phyloP scores from a whole-genome alignment of 2,797 vertebrate genomes.

The Ispidina picta region DNA sequence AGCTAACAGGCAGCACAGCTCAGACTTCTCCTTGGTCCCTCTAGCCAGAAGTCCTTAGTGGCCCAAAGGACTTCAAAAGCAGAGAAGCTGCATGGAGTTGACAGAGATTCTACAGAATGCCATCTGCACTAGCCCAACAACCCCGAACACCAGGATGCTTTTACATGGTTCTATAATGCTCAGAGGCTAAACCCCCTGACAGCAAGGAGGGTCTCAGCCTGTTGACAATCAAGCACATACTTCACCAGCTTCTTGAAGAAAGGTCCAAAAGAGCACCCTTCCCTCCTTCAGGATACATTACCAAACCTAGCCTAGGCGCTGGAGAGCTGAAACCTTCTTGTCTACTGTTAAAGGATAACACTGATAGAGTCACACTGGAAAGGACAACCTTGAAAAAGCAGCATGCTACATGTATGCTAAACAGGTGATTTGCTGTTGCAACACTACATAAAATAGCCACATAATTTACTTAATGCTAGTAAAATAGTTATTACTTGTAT shows the following conservation, averaged over 20 bases:
- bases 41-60: not conserved
- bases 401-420: not conserved
- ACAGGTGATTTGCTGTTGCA: not conserved
- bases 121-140: not conserved
- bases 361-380: not conserved
- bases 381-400: not conserved
- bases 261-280: not conserved
- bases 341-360: not conserved
- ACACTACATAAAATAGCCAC: not conserved
- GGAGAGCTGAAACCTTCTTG: not conserved
- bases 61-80: not conserved
- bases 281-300: not conserved
- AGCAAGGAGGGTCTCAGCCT: not conserved
- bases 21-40: not conserved
- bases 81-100: not conserved
- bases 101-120: not conserved
- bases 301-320: not conserved
- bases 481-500: not conserved
- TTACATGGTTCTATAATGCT: not conserved
- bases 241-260: not conserved
- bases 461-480: not conserved
- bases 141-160: not conserved
- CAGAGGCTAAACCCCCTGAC: not conserved
- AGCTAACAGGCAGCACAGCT: not conserved
- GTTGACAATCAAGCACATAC: not conserved